Evolutionary conservation across 2,113 vertebrate genomes (phyloP).

Genomic region (Crotalus horridus): DNA sequence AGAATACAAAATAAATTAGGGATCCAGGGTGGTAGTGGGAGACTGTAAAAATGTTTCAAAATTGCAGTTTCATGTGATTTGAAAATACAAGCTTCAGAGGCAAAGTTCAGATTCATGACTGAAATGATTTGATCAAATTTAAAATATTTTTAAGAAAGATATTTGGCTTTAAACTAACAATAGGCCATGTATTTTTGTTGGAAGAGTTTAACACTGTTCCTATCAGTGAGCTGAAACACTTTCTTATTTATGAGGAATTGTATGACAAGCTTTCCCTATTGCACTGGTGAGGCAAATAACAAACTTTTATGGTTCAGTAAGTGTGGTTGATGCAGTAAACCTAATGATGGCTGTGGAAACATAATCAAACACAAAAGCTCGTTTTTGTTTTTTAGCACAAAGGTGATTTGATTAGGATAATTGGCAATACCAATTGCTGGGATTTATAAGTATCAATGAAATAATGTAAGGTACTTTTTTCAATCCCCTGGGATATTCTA

Average conservation of each 20-base stretch:
- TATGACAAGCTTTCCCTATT: conserved; percentile 32
- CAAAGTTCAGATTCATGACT: conserved; percentile 45
- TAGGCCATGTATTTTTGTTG: conserved; percentile 50
- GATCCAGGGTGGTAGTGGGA: not conserved
- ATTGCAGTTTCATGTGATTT: conserved; percentile 31
- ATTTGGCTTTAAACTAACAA: conserved; percentile 48
- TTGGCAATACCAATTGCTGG: conserved; percentile 9
- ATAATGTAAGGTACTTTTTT: not conserved
- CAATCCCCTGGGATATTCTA: not conserved
- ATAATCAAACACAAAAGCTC: conserved; percentile 25
- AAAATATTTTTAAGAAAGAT: conserved; percentile 20
- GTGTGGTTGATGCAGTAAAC: conserved; percentile 43
- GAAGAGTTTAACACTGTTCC: conserved; percentile 49
- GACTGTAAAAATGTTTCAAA: conserved; percentile 31
- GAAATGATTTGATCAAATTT: conserved; percentile 52
- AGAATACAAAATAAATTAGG: conserved; percentile 4
- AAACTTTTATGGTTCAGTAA: conserved; percentile 47
- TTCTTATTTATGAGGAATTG: conserved; percentile 52
- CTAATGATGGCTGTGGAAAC: conserved; percentile 3
- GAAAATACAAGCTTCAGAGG: conserved; percentile 36
- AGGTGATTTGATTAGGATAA: not conserved
- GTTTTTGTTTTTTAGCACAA: conserved; percentile 5
- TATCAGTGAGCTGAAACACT: conserved; percentile 47
- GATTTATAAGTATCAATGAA: not conserved
- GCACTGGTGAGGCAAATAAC: conserved; percentile 27